Evolutionary conservation across 2,888 invertebrate genomes (phyloP).

Genomic region (Gastracanthus pulcherrimus): DNA sequence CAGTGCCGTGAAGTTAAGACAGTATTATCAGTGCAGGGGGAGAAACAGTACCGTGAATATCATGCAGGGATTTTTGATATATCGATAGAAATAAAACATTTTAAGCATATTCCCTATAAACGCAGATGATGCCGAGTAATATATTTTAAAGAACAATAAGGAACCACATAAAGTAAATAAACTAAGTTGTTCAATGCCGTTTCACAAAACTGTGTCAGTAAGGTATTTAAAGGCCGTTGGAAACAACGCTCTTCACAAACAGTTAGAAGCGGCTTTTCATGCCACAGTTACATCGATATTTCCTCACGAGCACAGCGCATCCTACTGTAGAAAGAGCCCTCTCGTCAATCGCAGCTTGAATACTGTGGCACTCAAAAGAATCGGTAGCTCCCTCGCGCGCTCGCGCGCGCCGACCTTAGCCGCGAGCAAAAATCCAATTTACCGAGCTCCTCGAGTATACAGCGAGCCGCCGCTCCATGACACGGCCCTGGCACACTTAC

Average conservation of each 20-base stretch:
- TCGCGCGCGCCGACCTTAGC: background rate
- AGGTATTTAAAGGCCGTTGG: background rate
- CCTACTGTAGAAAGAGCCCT: background rate
- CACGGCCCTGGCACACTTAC: conserved; percentile 71
- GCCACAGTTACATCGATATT: background rate
- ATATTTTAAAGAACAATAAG: no score
- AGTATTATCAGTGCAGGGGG: no score
- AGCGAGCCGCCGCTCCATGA: background rate
- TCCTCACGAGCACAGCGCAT: background rate
- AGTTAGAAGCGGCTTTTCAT: background rate
- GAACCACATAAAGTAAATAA: no score
- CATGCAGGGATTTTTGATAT: background rate
- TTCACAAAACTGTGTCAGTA: background rate
- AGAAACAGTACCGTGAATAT: no score
- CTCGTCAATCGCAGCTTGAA: background rate
- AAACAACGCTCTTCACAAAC: background rate
- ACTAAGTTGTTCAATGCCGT: no score
- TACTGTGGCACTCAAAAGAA: background rate
- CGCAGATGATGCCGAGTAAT: no score
- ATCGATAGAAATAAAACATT: no score
- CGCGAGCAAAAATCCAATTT: background rate
- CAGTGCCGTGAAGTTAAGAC: no score
- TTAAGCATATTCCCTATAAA: no score
- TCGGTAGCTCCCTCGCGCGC: background rate
- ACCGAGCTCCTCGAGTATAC: background rate